These are phyloP conservation scores for Indri indri DNA, from an alignment of 2,113 vertebrate species.

Conservation along the genomic window DNA sequence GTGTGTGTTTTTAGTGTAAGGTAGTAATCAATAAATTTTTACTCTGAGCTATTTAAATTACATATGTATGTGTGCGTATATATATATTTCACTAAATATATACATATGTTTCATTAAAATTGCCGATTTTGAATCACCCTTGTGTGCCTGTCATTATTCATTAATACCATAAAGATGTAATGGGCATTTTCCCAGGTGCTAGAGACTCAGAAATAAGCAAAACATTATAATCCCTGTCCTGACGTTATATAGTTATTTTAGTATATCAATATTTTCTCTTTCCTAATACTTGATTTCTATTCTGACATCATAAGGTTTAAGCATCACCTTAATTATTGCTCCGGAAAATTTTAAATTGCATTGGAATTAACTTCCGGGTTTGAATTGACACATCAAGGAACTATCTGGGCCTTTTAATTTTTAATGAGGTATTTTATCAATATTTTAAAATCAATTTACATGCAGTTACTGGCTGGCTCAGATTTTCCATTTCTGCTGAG, in stretches of 20 bases:
- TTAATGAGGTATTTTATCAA: neutral
- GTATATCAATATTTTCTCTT: neutral
- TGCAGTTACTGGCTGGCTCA: neutral
- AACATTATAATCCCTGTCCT: neutral
- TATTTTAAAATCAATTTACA: neutral
- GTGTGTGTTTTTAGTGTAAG: neutral
- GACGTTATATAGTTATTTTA: constrained; percentile 1
- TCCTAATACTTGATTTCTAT: neutral
- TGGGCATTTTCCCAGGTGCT: neutral
- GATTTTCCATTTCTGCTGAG: neutral
- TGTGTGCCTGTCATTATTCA: constrained; percentile 2
- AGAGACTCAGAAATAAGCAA: neutral
- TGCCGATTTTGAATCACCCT: neutral
- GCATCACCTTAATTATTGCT: neutral
- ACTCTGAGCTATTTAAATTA: neutral
- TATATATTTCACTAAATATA: neutral
- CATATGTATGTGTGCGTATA: neutral
- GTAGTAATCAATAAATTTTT: neutral
- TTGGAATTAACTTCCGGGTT: constrained; percentile 5
- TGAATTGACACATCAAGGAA: neutral
- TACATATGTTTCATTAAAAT: neutral
- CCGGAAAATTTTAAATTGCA: neutral
- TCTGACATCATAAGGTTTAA: constrained; percentile 2
- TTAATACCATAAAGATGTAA: neutral
- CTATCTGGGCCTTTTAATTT: constrained; percentile 5